These are phyloP conservation scores for Plectropomus leopardus DNA, from an alignment of 2,113 vertebrate species.

Conservation along the genomic window DNA sequence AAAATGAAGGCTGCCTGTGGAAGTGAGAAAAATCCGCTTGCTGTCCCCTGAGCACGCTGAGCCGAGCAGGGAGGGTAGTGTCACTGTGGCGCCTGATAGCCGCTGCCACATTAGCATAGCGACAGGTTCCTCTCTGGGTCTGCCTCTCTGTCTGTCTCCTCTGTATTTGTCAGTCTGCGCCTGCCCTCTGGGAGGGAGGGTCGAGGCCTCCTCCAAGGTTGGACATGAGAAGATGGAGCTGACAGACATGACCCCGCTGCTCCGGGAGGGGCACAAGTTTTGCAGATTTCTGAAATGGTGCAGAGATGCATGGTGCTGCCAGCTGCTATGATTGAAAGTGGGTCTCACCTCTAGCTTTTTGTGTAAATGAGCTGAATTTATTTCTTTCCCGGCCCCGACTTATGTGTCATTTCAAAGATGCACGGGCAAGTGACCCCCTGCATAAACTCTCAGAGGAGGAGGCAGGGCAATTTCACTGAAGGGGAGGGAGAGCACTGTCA, in stretches of 20 bases:
- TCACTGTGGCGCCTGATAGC: slow-evolving; percentile 56
- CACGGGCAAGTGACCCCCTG: slow-evolving; percentile 56
- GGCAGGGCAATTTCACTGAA: slow-evolving; percentile 40
- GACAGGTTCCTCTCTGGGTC: slow-evolving; percentile 43
- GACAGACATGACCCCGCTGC: slow-evolving; percentile 50
- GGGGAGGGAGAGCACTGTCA: slow-evolving; percentile 27
- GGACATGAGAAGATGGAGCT: slow-evolving; percentile 41
- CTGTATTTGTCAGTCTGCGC: slow-evolving; percentile 48
- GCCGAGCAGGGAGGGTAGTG: slow-evolving; percentile 30
- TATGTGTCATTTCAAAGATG: slow-evolving; percentile 56
- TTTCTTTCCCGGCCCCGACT: slow-evolving; percentile 16
- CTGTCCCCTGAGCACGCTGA: slow-evolving; percentile 55
- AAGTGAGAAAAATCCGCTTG: slow-evolving; percentile 69
- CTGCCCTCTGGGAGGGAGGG: slow-evolving; percentile 47
- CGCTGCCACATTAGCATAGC: slow-evolving; percentile 61
- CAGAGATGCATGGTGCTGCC: slow-evolving; percentile 42
- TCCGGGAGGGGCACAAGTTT: neutral
- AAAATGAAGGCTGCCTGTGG: slow-evolving; percentile 76
- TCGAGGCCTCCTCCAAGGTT: slow-evolving; percentile 47
- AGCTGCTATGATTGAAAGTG: slow-evolving; percentile 47
- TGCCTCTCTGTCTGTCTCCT: slow-evolving; percentile 52
- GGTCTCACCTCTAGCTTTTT: slow-evolving; percentile 20
- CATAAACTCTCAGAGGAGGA: slow-evolving; percentile 48
- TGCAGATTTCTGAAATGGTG: slow-evolving; percentile 43
- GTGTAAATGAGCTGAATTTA: slow-evolving; percentile 65